Conservation (phyloP, 2,113 vertebrate species). For the Calyptomena viridis region DNA sequence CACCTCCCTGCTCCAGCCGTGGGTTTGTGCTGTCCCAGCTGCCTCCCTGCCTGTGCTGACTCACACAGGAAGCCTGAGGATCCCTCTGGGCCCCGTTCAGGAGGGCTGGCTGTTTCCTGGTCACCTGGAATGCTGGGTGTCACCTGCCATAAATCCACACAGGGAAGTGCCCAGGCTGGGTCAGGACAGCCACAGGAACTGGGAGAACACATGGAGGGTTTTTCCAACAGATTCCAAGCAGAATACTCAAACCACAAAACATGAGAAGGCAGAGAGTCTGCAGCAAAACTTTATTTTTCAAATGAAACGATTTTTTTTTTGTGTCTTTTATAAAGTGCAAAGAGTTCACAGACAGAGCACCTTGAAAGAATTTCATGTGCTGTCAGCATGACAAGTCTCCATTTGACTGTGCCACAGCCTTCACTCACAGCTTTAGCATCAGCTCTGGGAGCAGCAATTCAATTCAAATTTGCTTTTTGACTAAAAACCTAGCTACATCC, state of each 20-base stretch:
- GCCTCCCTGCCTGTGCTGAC: neutral
- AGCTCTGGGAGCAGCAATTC: neutral
- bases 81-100: neutral
- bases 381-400: neutral
- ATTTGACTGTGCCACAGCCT: neutral
- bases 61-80: neutral
- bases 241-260: neutral
- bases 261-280: neutral
- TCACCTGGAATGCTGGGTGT: neutral
- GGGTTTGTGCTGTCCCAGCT: neutral
- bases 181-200: neutral
- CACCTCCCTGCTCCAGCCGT: too few relatives aligned
- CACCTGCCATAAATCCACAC: neutral
- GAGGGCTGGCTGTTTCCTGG: neutral
- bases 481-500: neutral
- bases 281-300: neutral
- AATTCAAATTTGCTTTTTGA: neutral
- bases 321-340: neutral
- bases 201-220: accelerated
- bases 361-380: neutral
- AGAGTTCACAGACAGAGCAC: neutral
- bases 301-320: neutral
- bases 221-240: neutral
- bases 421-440: neutral
- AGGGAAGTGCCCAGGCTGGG: neutral